A percentile compares a stretch with the other conserved stretches of the same genome.
Conservation (phyloP, 2,888 invertebrate species). For the Drosophila siamana region DNA sequence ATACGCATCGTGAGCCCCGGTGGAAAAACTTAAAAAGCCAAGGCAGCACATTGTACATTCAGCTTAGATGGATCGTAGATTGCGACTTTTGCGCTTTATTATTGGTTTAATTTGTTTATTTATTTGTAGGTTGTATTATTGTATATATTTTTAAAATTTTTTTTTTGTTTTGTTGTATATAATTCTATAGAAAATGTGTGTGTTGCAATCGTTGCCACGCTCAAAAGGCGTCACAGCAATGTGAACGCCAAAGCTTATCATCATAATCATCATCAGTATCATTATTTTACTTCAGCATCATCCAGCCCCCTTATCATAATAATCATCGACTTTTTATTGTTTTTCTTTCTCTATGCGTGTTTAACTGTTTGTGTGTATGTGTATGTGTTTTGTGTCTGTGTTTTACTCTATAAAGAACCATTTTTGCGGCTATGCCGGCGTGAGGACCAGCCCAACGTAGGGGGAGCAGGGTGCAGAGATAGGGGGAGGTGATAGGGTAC, state of each 20-base stretch:
- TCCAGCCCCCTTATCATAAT: constrained; percentile 40
- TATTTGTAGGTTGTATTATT: constrained; percentile 35
- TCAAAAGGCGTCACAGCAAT: constrained; percentile 20
- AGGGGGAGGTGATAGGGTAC: neutral
- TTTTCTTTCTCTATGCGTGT: constrained; percentile 27
- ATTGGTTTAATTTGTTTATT: constrained; percentile 51
- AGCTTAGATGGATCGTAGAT: constrained; percentile 18
- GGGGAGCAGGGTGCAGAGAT: neutral
- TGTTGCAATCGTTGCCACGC: constrained; percentile 33
- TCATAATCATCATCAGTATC: constrained; percentile 19
- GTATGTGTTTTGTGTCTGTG: constrained; percentile 20
- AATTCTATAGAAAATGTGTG: constrained; percentile 48
- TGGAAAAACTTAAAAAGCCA: constrained; percentile 15
- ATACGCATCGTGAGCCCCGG: constrained; percentile 6
- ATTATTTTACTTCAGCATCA: constrained; percentile 36
- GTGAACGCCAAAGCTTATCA: constrained; percentile 18
- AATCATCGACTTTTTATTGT: constrained; percentile 31
- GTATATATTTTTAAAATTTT: constrained; percentile 34
- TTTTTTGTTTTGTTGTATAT: constrained; percentile 30
- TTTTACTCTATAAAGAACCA: constrained; percentile 53
- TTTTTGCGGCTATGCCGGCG: constrained; percentile 41
- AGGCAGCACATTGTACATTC: constrained; percentile 2
- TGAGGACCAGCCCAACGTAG: constrained; percentile 55
- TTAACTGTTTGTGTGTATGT: constrained; percentile 21
- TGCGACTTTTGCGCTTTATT: constrained; percentile 61